Evolutionary conservation across 2,797 vertebrate species (phyloP).

Genomic region (Sebastes elongatus): DNA sequence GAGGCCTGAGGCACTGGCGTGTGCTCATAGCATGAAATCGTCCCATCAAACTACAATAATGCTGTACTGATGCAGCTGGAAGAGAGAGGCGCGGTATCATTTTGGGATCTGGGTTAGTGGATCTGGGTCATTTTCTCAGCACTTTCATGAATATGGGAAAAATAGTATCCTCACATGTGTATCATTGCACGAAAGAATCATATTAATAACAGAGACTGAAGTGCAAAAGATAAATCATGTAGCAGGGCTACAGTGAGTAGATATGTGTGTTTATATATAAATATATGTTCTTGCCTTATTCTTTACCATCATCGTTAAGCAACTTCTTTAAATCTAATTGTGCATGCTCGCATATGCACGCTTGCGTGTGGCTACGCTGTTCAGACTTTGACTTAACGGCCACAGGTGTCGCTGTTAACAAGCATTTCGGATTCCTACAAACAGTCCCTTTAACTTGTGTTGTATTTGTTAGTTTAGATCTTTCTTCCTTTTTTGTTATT

Average conservation of each 20-base stretch:
- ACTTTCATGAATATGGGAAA: constrained; percentile 20
- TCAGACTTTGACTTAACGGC: no score
- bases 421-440: no score
- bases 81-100: constrained; percentile 31
- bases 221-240: constrained; percentile 5
- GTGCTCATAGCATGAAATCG: constrained; percentile 67
- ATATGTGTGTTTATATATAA: no score
- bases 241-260: background rate
- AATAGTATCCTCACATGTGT: background rate
- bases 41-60: constrained; percentile 50
- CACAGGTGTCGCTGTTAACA: no score
- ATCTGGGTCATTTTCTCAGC: constrained; percentile 53
- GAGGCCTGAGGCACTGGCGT: constrained; percentile 51
- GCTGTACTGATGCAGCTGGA: constrained; percentile 44
- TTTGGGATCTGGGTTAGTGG: constrained; percentile 57
- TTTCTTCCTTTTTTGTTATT: no score
- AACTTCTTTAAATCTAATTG: no score
- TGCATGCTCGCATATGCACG: fast-evolving
- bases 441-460: no score
- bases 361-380: no score
- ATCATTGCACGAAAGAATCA: background rate
- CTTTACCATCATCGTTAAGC: no score
- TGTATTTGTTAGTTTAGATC: no score
- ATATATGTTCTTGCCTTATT: no score
- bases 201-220: constrained; percentile 10